phyloP scores from a whole-genome alignment of 2,888 invertebrate genomes.

The Metacarcinus magister region DNA sequence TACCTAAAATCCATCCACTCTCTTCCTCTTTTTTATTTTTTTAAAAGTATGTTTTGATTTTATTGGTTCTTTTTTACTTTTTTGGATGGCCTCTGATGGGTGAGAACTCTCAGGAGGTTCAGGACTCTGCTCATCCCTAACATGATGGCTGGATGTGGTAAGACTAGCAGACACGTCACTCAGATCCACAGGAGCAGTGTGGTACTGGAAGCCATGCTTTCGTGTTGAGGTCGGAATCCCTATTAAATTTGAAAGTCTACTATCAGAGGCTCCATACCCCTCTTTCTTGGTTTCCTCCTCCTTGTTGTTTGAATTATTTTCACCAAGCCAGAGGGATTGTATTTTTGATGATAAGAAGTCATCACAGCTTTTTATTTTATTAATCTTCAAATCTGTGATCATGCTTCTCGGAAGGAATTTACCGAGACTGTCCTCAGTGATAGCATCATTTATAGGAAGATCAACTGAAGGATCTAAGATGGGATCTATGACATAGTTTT shows the following conservation, averaged over 20 bases:
- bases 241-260: neutral
- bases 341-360: neutral
- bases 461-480: neutral
- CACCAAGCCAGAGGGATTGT: neutral
- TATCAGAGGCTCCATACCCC: neutral
- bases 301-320: neutral
- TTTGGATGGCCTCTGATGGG: neutral
- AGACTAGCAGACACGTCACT: neutral
- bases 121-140: neutral
- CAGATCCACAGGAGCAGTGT: constrained; percentile 11
- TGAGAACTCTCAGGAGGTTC: neutral
- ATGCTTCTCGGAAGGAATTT: neutral
- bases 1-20: neutral
- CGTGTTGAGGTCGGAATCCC: neutral
- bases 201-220: neutral
- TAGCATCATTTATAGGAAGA: neutral
- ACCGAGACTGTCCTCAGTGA: neutral
- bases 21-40: neutral
- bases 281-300: neutral
- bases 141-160: neutral
- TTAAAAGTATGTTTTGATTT: neutral
- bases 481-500: neutral
- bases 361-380: neutral
- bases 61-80: neutral
- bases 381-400: neutral